phyloP scores from a whole-genome alignment of 2,797 vertebrate species.

The Propithecus perrieri region DNA sequence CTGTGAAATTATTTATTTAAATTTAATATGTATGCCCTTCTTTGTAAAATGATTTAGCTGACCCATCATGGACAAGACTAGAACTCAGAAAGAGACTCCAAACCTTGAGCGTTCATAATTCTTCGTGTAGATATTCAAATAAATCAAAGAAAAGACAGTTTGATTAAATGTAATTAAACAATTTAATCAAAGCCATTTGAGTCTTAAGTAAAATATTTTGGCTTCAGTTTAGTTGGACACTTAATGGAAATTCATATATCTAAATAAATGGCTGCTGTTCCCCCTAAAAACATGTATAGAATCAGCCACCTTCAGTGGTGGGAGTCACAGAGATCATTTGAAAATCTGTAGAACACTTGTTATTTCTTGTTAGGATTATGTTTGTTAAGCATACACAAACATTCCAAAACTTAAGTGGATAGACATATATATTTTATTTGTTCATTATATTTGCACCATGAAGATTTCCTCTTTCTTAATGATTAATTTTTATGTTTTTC shows the following conservation, averaged over 20 bases:
- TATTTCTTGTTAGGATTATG: neutral
- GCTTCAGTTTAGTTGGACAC: neutral
- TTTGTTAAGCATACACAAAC: neutral
- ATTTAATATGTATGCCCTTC: neutral
- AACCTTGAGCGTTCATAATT: neutral
- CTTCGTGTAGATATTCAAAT: neutral
- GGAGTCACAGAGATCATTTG: neutral
- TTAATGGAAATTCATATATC: neutral
- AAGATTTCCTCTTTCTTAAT: neutral
- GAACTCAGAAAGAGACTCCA: neutral
- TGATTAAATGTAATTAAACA: constrained; percentile 16
- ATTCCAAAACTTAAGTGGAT: neutral
- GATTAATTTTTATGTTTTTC: neutral
- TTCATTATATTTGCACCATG: neutral
- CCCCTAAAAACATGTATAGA: neutral
- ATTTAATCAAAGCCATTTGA: neutral
- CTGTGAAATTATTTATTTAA: neutral
- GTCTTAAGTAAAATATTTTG: constrained; percentile 10
- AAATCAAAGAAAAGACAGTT: neutral
- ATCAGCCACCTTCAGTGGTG: neutral
- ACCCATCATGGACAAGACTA: neutral
- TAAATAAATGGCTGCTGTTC: neutral
- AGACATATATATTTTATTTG: neutral
- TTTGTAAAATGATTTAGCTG: neutral
- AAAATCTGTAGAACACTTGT: neutral